Evolutionary conservation across 1,140 invertebrate species (phyloP).

Genomic region (Drosophila santomea): DNA sequence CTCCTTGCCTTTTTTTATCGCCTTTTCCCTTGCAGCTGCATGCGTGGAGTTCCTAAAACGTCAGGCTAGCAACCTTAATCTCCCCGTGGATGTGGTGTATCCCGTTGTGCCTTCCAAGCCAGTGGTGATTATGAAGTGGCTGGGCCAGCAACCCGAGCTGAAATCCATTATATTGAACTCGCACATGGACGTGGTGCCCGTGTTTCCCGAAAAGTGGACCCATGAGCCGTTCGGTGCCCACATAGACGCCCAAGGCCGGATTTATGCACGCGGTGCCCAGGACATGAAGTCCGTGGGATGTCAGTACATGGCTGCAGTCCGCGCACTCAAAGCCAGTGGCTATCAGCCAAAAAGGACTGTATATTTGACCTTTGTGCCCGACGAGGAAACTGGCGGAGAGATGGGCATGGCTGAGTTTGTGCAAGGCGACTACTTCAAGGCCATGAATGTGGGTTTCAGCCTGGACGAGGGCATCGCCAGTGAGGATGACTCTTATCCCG

Average conservation of each 20-base stretch:
- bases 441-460: conserved; percentile 94
- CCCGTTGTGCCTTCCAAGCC: conserved; percentile 86
- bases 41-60: conserved; percentile 88
- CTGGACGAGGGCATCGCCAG: conserved; percentile 92
- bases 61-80: conserved; percentile 87
- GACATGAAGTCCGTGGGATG: conserved; percentile 86
- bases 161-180: conserved; percentile 91
- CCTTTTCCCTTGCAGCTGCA: conserved; percentile 77
- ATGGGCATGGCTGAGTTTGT: conserved; percentile 94
- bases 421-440: conserved; percentile 90
- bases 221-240: conserved; percentile 90
- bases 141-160: conserved; percentile 88
- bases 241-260: conserved; percentile 90
- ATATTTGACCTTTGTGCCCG: conserved; percentile 92
- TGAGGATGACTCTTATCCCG: conserved; percentile 15
- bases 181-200: conserved; percentile 95
- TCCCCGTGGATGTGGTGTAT: conserved; percentile 86
- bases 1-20: neutral
- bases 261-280: conserved; percentile 92
- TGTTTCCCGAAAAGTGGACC: conserved; percentile 88
- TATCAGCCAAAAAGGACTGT: conserved; percentile 88
- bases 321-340: conserved; percentile 87
- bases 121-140: conserved; percentile 90
- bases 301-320: conserved; percentile 89
- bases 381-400: conserved; percentile 95